phyloP scores from a whole-genome alignment of 1,140 invertebrate genomes.

The Cotesia glomerata region DNA sequence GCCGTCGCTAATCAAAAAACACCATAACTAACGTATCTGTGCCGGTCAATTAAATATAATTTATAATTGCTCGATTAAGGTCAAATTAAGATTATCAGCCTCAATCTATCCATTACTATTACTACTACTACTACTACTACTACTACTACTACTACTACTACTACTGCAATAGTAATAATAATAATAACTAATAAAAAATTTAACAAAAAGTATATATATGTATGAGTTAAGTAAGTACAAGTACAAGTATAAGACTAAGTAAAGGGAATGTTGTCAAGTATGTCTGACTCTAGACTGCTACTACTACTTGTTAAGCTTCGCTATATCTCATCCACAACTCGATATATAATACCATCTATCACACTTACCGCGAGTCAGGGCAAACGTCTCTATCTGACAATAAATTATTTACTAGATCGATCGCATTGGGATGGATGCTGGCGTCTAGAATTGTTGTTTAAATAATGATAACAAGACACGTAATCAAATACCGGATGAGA shows the following conservation, averaged over 20 bases:
- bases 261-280: neutral
- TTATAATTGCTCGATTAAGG: neutral
- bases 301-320: slow-evolving; percentile 1
- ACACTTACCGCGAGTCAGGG: neutral
- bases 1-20: neutral
- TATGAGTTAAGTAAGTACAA: no score
- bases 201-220: no score
- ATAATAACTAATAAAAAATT: no score
- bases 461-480: slow-evolving; percentile 30
- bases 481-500: slow-evolving; percentile 62
- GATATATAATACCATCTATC: neutral
- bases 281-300: slow-evolving; percentile 19
- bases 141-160: no score
- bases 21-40: no score
- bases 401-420: neutral
- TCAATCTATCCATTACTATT: no score
- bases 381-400: neutral
- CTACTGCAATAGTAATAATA: no score
- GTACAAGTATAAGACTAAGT: neutral
- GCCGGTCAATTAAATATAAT: no score
- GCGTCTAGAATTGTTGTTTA: slow-evolving; percentile 21
- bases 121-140: no score
- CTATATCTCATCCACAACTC: neutral
- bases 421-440: neutral
- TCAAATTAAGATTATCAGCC: no score